A percentile compares a stretch with the other conserved stretches of the same genome.
Evolutionary conservation across 2,113 vertebrate genomes (phyloP).

Genomic region (rabbit (Oryctolagus cuniculus)): DNA sequence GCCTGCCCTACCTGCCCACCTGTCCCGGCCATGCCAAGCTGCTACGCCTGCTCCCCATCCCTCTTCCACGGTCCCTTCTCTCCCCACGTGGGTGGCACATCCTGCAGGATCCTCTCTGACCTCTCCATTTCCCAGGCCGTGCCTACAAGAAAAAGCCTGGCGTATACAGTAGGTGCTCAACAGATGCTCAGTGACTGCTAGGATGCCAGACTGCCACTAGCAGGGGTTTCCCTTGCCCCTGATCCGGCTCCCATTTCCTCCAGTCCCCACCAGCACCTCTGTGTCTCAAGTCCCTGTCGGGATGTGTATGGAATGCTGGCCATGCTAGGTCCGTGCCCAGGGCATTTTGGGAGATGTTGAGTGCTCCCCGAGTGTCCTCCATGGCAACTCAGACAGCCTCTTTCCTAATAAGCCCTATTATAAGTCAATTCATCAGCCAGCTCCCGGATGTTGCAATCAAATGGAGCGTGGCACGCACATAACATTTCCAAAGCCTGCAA

Average conservation of each 20-base stretch:
- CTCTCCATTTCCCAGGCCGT: no score
- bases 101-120: neutral
- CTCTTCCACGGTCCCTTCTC: no score
- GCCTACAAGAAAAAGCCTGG: neutral
- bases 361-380: neutral
- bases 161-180: neutral
- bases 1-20: neutral
- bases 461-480: neutral
- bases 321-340: neutral
- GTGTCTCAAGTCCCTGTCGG: neutral
- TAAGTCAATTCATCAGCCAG: conserved; percentile 64
- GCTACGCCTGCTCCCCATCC: no score
- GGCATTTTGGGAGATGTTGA: neutral
- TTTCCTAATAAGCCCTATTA: conserved; percentile 69
- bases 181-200: neutral
- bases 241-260: neutral
- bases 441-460: conserved; percentile 52
- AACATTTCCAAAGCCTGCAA: neutral
- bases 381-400: conserved; percentile 54
- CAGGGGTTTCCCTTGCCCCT: neutral
- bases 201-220: neutral
- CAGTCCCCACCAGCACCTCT: neutral
- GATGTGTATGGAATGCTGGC: rapidly evolving
- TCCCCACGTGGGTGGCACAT: neutral
- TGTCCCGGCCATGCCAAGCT: no score